phyloP scores from a whole-genome alignment of 1,140 invertebrate species.

The Drosophila busckii region DNA sequence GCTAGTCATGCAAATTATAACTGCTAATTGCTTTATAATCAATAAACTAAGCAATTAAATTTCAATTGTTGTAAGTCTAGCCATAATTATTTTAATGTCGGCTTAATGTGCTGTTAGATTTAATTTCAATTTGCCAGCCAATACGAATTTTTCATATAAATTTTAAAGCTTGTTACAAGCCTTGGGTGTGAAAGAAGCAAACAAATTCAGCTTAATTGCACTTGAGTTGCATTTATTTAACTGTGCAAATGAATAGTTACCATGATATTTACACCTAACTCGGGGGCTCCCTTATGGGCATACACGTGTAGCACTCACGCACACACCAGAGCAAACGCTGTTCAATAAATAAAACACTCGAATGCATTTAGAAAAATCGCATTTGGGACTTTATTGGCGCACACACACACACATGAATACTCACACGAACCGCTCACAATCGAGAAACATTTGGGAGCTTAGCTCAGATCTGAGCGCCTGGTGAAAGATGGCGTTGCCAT shows the following conservation, averaged over 20 bases:
- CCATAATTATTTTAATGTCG: no score
- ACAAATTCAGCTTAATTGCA: slow-evolving; percentile 20
- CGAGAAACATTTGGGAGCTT: slow-evolving; percentile 17
- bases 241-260: slow-evolving; percentile 35
- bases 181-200: no score
- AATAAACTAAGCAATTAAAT: no score
- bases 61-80: no score
- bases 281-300: neutral
- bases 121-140: no score
- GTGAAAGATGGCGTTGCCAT: slow-evolving; percentile 32
- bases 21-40: no score
- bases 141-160: no score
- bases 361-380: slow-evolving; percentile 71
- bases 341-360: slow-evolving; percentile 66
- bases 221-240: slow-evolving; percentile 27
- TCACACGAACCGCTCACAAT: neutral
- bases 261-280: slow-evolving; percentile 17
- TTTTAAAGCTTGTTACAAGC: no score
- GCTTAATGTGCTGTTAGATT: no score
- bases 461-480: slow-evolving; percentile 23
- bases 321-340: slow-evolving; percentile 9
- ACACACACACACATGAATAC: neutral
- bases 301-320: slow-evolving; percentile 5
- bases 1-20: no score
- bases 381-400: slow-evolving; percentile 45